phyloP scores from a whole-genome alignment of 1,140 invertebrate genomes.

The Choristoneura fumiferana region DNA sequence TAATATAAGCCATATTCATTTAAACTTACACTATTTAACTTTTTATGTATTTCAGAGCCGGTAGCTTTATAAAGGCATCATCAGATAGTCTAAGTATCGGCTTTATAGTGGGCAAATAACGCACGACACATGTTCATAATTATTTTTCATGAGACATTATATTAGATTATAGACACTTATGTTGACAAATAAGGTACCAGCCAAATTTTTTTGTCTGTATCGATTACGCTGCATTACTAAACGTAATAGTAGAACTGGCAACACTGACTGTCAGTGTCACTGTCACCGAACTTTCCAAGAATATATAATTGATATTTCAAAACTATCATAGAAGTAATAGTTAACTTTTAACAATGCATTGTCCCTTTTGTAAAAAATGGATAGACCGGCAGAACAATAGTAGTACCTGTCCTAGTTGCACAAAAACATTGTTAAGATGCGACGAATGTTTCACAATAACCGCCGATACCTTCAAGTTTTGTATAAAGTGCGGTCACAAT shows the following conservation, averaged over 20 bases:
- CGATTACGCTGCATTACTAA: too few relatives aligned
- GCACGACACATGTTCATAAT: background rate
- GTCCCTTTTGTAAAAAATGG: background rate
- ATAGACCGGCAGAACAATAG: background rate
- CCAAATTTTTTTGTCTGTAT: background rate
- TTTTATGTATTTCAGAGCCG: too few relatives aligned
- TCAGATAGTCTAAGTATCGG: too few relatives aligned
- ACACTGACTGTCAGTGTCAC: background rate
- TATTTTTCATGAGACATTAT: background rate
- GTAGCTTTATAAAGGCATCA: too few relatives aligned
- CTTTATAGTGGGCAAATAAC: background rate
- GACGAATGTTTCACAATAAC: constrained; percentile 4
- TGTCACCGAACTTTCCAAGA: background rate
- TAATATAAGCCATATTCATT: too few relatives aligned
- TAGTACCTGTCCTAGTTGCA: background rate
- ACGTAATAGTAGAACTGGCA: background rate
- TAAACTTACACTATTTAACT: too few relatives aligned
- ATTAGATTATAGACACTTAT: constrained; percentile 1
- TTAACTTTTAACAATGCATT: background rate
- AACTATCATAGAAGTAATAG: background rate
- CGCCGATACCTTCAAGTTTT: constrained; percentile 5
- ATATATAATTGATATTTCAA: background rate
- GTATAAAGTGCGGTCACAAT: constrained; percentile 3
- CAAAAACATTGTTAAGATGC: background rate
- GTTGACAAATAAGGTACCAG: background rate